Base-by-base conservation (phyloP, 1,140 invertebrate species). In the Pseudomyrmex sp. region DNA sequence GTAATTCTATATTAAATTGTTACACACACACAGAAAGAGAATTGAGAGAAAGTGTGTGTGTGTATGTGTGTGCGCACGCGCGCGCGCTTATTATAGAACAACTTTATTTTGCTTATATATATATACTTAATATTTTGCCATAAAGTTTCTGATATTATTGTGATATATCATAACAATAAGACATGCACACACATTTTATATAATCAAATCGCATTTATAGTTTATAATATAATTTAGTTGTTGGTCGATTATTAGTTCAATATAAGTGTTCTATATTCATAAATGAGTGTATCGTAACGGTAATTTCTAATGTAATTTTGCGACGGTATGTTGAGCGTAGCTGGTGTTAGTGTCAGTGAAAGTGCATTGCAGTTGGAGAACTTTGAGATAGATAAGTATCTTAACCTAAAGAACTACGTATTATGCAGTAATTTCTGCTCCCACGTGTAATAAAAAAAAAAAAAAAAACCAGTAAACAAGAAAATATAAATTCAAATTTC, bases 111-210 rank as follows among this genome's bases (percentile, higher is more conserved):
- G 66, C 12, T 69, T 50, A 23, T 26, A 8, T 20, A 8, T 20
- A 61, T 35, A 8, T 4, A n/a, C 65, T 82, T 7, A 7, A 18
- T n/a, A 23, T 65, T 74, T 63, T 44, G 18, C 15, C 13, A 35
- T 23, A 82, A 65, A 7, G 59, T 74, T 82, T 61, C 58, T 35
- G 20, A 0, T n/a, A 75, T 48, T 50, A 74, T 13, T 18, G 26
- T 2, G 0, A 20, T 12, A 26, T 23, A 1, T 7, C 20, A 23
- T 13, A 50, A 13, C 44, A 48, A 18, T 35, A 35, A 35, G 35
- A 35, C 35, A 35, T 35, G 5, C 35, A 35, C 35, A 35, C 5
- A 35, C 35, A 18, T 66, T 44, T 66, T 46, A 18, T n/a, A 12
- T 61, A 10, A 61, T 61, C 20, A 61, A 46, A 73, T 73, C n/a